Evolutionary conservation across 2,888 invertebrate species (phyloP).

Genomic region (Epinotia ramella): DNA sequence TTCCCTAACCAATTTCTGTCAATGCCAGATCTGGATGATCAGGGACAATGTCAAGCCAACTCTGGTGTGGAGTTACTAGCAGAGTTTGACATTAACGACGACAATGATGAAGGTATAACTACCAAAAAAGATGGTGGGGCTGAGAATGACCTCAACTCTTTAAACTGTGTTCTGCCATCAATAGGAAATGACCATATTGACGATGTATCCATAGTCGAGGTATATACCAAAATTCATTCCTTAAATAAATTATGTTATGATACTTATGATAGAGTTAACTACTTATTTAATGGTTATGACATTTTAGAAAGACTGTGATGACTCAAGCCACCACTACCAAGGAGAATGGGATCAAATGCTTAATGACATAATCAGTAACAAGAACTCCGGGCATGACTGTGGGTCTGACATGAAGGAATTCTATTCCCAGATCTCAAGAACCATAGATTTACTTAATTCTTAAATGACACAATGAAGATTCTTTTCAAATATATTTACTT

Average conservation of each 20-base stretch:
- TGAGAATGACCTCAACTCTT: constrained; percentile 63
- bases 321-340: constrained; percentile 71
- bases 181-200: constrained; percentile 74
- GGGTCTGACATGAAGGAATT: constrained; percentile 77
- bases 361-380: constrained; percentile 74
- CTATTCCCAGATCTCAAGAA: constrained; percentile 80
- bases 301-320: constrained; percentile 67
- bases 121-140: constrained; percentile 58
- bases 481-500: constrained; percentile 42
- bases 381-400: constrained; percentile 69
- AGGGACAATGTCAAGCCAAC: constrained; percentile 60
- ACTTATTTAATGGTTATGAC: constrained; percentile 23
- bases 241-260: neutral
- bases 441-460: constrained; percentile 78
- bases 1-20: constrained; percentile 70
- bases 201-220: constrained; percentile 71
- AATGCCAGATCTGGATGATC: constrained; percentile 76
- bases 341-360: constrained; percentile 83
- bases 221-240: constrained; percentile 49
- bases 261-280: neutral
- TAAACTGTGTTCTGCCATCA: constrained; percentile 79
- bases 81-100: constrained; percentile 73
- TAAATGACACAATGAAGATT: constrained; percentile 50
- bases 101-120: constrained; percentile 63
- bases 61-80: constrained; percentile 70